Percentiles rank a stretch among this genome's conserved stretches.
phyloP scores from a whole-genome alignment of 1,140 invertebrate species.

The Drosophila virilis region DNA sequence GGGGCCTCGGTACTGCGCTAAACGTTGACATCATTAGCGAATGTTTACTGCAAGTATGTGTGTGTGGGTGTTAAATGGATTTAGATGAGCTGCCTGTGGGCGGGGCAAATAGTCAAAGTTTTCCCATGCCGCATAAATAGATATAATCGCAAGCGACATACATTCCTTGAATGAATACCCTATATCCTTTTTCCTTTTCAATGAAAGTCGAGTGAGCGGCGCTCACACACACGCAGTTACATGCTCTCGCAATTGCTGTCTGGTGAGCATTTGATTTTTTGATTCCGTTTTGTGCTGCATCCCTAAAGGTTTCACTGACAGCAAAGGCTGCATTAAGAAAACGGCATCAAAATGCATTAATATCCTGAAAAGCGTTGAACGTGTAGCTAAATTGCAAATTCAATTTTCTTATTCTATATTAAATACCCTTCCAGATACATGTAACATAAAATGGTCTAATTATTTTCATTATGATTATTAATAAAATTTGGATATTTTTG shows the following conservation, averaged over 20 bases:
- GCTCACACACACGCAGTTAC: too few relatives aligned
- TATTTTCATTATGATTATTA: too few relatives aligned
- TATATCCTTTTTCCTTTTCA: not conserved
- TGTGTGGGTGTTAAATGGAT: constrained; percentile 29
- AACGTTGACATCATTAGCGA: constrained; percentile 65
- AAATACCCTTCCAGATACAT: too few relatives aligned
- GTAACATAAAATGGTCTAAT: too few relatives aligned
- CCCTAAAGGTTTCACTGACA: constrained; percentile 10
- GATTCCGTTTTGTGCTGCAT: not conserved
- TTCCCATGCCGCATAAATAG: constrained; percentile 3
- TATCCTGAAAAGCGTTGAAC: too few relatives aligned
- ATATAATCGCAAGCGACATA: not conserved
- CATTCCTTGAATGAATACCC: not conserved
- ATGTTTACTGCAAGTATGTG: not conserved
- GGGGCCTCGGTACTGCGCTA: constrained; percentile 3
- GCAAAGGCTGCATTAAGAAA: not conserved
- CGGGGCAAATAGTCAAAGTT: constrained; percentile 24
- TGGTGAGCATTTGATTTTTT: constrained; percentile 2
- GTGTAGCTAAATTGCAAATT: too few relatives aligned
- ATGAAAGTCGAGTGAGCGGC: too few relatives aligned
- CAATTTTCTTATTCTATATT: too few relatives aligned
- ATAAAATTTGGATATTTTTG: too few relatives aligned
- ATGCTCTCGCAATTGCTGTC: not conserved
- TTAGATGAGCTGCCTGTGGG: constrained; percentile 24
- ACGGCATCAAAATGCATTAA: not conserved